Base-by-base conservation (phyloP, 2,888 invertebrate species). In the Drosophila robusta region DNA sequence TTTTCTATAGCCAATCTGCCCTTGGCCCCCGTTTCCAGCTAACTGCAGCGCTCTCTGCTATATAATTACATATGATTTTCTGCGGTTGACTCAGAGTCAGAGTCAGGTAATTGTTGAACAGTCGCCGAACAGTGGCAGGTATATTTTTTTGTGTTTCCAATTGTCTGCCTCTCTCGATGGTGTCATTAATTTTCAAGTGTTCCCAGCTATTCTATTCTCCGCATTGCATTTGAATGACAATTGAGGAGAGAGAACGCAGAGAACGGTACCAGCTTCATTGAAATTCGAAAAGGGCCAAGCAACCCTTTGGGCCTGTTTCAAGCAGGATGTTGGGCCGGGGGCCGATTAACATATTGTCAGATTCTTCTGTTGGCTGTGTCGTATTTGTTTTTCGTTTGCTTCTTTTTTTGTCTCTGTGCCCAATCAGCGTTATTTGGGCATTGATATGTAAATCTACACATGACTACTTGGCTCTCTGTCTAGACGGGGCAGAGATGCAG, bases 171-270 rank as follows among this genome's bases (percentile, higher is more conserved):
- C 64, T 63, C 64, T 49, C 26, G 57, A n/a, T 50, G 47, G 52
- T 67, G 69, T 86, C 86, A 86, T 84, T 86, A 83, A 81, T 86
- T 86, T 70, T 64, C 34, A 74, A 78, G 65, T 74, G 75, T 71
- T 32, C n/a, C 12, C n/a, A 42, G 52, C 16, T 44, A 42, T 26
- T 26, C 8, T 4, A 16, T 45, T 45, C 22, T 61, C 39, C 38
- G 71, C 61, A 57, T 69, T 75, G 70, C 72, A 80, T 83, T 85
- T 71, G 72, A 85, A 83, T 83, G 60, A 78, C 80, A 79, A 73
- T 75, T 80, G 80, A 36, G 47, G 16, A 7, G 36, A 16, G 16
- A 7, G 36, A 16, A 45, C 9, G n/a, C 4, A 0, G 26, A 29
- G 9, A 3, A 3, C 9, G 29, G 9, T 9, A 29, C 9, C 29